phyloP scores from a whole-genome alignment of 92 coral and sea anemone genomes.

The Ricordea florida region DNA sequence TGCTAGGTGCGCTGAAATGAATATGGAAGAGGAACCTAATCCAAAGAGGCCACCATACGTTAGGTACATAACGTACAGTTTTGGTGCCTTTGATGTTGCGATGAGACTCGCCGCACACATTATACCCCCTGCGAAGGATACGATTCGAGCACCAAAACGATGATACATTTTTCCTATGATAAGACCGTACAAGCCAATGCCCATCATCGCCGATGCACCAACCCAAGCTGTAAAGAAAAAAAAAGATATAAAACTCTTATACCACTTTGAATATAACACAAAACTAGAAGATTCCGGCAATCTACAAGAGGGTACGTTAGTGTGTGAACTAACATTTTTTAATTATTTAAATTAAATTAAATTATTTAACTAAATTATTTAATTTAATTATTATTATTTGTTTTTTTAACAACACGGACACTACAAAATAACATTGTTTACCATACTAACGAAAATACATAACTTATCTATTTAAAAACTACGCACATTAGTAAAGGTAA shows the following conservation, averaged over 20 bases:
- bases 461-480: too few relatives aligned
- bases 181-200: constrained; percentile 33
- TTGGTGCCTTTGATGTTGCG: constrained; percentile 36
- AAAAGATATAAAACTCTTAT: background rate
- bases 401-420: too few relatives aligned
- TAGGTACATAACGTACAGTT: constrained; percentile 18
- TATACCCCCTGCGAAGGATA: constrained; percentile 22
- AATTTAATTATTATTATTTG: too few relatives aligned
- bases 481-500: too few relatives aligned
- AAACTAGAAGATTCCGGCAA: too few relatives aligned
- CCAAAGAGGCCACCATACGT: constrained; percentile 53
- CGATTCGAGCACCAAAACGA: constrained; percentile 44
- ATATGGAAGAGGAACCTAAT: constrained; percentile 25
- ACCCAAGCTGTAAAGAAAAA: constrained; percentile 12
- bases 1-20: constrained; percentile 1
- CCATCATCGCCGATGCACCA: constrained; percentile 21
- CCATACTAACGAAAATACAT: too few relatives aligned
- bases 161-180: constrained; percentile 25
- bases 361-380: too few relatives aligned
- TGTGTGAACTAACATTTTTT: too few relatives aligned
- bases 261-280: too few relatives aligned
- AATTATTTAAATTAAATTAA: too few relatives aligned
- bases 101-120: constrained; percentile 37
- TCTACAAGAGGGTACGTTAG: too few relatives aligned
- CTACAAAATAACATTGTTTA: too few relatives aligned